These are phyloP conservation scores for Lytechinus variegatus DNA, from an alignment of 35 echinoderm and acorn worm genomes.

Conservation along the genomic window DNA sequence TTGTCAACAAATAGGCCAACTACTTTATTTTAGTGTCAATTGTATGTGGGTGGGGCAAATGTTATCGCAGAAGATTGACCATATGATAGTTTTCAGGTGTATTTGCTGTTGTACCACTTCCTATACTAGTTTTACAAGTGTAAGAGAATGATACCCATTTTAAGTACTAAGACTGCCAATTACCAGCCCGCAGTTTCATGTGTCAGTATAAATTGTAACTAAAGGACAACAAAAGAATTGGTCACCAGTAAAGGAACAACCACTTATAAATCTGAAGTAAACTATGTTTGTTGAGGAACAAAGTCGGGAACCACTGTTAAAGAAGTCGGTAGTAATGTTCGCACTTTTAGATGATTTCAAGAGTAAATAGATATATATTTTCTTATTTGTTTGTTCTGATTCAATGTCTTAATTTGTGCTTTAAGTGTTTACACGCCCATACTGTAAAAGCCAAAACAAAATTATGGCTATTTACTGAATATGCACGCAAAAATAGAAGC, in stretches of 20 bases:
- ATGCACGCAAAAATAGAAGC: too few species aligned
- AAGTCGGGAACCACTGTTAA: not conserved
- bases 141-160: not conserved
- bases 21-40: not conserved
- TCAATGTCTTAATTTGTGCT: not conserved
- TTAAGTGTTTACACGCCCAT: not conserved
- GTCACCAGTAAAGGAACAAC: not conserved
- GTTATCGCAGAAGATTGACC: not conserved
- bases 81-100: not conserved
- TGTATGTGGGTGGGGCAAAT: not conserved
- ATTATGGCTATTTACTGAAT: too few species aligned
- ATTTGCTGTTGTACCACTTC: not conserved
- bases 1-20: not conserved
- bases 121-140: not conserved
- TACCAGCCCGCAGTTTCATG: not conserved
- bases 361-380: not conserved
- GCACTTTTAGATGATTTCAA: slow-evolving; percentile 1
- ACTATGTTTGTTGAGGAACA: not conserved
- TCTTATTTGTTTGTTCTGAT: not conserved
- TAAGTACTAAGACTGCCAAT: not conserved
- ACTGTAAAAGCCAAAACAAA: too few species aligned
- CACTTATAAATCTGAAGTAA: not conserved
- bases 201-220: not conserved
- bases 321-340: not conserved
- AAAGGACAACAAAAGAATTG: not conserved